These are phyloP conservation scores for Pangasius macronema DNA, from an alignment of 2,797 vertebrate species.

Conservation along the genomic window DNA sequence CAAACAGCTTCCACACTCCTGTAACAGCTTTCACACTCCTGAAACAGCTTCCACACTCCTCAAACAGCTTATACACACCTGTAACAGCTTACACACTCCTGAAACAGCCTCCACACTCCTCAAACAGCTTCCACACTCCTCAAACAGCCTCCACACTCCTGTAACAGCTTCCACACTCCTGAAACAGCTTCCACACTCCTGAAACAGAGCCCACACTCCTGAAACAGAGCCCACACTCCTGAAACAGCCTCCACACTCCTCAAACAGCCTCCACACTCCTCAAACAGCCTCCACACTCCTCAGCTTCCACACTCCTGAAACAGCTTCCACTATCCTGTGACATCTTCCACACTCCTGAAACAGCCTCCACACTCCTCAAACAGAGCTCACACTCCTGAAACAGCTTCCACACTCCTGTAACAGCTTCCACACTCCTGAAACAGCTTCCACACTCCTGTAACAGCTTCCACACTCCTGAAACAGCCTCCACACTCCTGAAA, in stretches of 20 bases:
- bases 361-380: background rate
- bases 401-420: no score
- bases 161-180: background rate
- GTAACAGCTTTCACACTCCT: background rate
- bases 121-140: background rate
- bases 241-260: background rate
- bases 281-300: no score
- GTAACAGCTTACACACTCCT: background rate
- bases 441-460: no score
- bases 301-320: no score
- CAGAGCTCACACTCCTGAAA: background rate
- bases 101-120: constrained; percentile 10
- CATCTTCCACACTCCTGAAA: background rate
- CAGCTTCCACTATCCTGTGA: no score
- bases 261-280: background rate
- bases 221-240: background rate
- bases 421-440: background rate
- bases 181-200: background rate
- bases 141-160: background rate
- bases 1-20: background rate
- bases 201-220: background rate
- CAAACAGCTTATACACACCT: background rate
- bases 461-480: no score
- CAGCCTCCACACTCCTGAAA: no score
- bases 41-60: background rate